Evolutionary conservation across 2,888 invertebrate genomes (phyloP).

Genomic region (Sepiola atlantica): DNA sequence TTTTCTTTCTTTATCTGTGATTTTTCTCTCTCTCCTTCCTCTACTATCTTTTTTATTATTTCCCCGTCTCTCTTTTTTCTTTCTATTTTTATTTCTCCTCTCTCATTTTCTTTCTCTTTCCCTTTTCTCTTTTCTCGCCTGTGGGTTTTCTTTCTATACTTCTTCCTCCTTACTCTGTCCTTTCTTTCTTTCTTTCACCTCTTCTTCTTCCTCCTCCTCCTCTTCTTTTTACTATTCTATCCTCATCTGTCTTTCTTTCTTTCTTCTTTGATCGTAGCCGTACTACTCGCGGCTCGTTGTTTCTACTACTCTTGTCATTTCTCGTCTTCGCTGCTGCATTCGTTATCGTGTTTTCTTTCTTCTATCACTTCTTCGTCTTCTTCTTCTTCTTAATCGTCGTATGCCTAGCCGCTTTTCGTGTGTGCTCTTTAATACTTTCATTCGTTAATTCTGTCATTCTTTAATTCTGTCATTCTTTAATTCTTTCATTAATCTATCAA

Average conservation of each 20-base stretch:
- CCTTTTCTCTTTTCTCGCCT: neutral
- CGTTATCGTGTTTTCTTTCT: neutral
- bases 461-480: neutral
- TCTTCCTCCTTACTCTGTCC: too few relatives aligned
- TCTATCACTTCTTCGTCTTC: neutral
- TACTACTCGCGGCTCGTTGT: neutral
- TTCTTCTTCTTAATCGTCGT: neutral
- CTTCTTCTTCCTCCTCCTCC: too few relatives aligned
- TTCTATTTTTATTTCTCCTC: neutral
- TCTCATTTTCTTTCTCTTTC: neutral
- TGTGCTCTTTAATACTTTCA: neutral
- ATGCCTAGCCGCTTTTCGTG: slow-evolving; percentile 19
- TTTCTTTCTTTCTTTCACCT: too few relatives aligned
- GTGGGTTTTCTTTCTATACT: too few relatives aligned
- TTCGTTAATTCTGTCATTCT: neutral
- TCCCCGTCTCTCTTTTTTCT: neutral
- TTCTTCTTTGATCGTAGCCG: too few relatives aligned
- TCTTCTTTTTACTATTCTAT: too few relatives aligned
- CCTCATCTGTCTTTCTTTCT: too few relatives aligned
- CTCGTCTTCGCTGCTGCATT: neutral
- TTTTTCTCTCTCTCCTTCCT: too few relatives aligned
- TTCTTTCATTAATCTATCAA: neutral
- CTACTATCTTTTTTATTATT: neutral
- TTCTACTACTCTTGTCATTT: neutral
- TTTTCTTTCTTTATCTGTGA: too few relatives aligned